Evolutionary conservation across 1,140 invertebrate genomes (phyloP).

Genomic region (Meteorus sp.): DNA sequence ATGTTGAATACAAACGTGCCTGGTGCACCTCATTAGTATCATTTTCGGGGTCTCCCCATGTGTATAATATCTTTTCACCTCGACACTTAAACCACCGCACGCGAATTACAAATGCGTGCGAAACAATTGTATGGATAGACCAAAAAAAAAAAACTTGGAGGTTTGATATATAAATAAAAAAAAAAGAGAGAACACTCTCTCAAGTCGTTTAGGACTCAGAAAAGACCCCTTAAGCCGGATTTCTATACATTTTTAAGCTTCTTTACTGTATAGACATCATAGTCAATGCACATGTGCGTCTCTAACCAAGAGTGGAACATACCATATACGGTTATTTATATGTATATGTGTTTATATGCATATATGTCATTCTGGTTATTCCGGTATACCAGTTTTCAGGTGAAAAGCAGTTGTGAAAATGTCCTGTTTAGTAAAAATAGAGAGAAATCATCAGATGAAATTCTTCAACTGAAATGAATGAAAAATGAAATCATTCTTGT

Average conservation of each 20-base stretch:
- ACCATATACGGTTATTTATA: neutral
- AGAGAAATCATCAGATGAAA: no score
- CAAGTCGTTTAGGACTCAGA: constrained; percentile 5
- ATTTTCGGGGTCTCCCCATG: constrained; percentile 14
- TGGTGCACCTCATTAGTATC: constrained; percentile 12
- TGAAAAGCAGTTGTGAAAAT: constrained; percentile 52
- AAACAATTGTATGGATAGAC: constrained; percentile 8
- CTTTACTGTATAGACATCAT: constrained; percentile 21
- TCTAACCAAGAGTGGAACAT: no score
- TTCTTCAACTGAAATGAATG: no score
- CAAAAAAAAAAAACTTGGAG: neutral
- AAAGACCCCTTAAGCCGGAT: constrained; percentile 41
- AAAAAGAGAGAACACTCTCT: neutral
- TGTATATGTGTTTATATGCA: constrained; percentile 2
- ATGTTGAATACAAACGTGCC: no score
- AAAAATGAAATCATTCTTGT: no score
- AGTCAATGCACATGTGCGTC: neutral
- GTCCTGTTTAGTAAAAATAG: no score
- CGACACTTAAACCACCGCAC: constrained; percentile 21
- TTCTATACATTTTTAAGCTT: constrained; percentile 39
- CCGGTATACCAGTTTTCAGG: constrained; percentile 39
- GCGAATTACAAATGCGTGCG: constrained; percentile 28
- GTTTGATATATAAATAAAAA: constrained; percentile 10
- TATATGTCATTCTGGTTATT: constrained; percentile 33
- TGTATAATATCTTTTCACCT: neutral